These are phyloP conservation scores for Silvanus unidentatus DNA, from an alignment of 2,888 invertebrate genomes.

Conservation along the genomic window DNA sequence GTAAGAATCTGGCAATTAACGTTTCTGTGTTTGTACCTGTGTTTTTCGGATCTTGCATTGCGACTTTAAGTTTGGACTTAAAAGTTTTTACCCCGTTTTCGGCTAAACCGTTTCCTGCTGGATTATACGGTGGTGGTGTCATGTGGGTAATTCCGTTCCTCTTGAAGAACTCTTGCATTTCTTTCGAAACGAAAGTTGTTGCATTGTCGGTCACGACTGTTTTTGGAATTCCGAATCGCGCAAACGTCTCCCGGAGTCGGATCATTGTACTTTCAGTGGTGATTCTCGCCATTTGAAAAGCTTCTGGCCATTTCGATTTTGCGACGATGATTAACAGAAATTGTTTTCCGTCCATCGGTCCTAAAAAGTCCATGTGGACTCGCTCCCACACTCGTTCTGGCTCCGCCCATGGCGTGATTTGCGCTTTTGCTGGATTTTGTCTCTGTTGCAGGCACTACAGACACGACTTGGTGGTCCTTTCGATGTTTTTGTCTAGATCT, in stretches of 20 bases:
- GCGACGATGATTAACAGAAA: constrained; percentile 4
- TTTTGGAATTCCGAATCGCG: constrained; percentile 4
- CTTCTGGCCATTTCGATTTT: constrained; percentile 5
- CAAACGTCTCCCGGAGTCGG: constrained; percentile 3
- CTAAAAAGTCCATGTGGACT: constrained; percentile 7
- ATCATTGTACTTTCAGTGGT: background rate
- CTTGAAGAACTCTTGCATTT: constrained; percentile 6
- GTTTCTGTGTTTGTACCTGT: too few species aligned
- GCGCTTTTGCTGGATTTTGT: background rate
- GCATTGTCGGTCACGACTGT: constrained; percentile 5
- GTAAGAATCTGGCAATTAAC: too few species aligned
- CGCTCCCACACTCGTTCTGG: constrained; percentile 2
- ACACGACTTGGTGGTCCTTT: constrained; percentile 11
- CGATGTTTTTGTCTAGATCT: constrained; percentile 12
- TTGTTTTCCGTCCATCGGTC: constrained; percentile 1
- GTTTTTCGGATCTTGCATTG: too few species aligned
- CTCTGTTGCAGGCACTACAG: background rate
- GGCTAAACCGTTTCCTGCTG: constrained; percentile 7
- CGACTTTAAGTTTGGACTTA: background rate
- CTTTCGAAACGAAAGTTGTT: too few species aligned
- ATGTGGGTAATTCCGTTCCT: constrained; percentile 7
- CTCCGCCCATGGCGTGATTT: background rate
- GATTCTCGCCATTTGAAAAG: background rate
- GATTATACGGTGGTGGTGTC: constrained; percentile 8
- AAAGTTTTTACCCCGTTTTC: constrained; percentile 8